Base-by-base conservation (phyloP, 2,888 invertebrate genomes). In the Crioceris asparagi region DNA sequence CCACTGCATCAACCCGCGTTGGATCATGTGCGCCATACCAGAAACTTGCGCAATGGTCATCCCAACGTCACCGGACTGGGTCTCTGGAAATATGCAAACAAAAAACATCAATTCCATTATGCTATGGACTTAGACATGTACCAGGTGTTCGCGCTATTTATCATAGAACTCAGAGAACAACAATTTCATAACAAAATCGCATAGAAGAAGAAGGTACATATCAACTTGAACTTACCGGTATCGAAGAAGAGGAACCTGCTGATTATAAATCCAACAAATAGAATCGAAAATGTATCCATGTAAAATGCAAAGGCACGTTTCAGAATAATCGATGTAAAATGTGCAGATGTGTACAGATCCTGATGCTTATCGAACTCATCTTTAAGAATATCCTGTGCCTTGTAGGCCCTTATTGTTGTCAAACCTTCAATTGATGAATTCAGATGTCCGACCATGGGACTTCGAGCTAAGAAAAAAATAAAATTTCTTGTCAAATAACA, bases 1-100 rank as follows among this genome's bases (percentile, higher is more conserved):
- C 50, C 88, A 88, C 61, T 92, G 91, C 5, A 91, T 69, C 29
- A 75, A 66, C 3, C 68, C 71, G 70, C 70, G 73, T 54, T 74
- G 72, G 49, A 75, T 47, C 60, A 66, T 62, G n/a, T 81, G 80
- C 0, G 83, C 82, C 42, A 86, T 69, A 2, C 54, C 49, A 15
- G 66, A 56, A 3, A 64, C 58, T 53, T 70, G 69, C 0, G 68
- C 66, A 16, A 71, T 60, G 4, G 68, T 64, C 18, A 71, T 48
- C 12, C 70, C 71, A 1, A 69, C 68, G 41, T 67, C 61, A 4
- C 69, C 56, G 18, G 53, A 49, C 8, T 41, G 33, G 16, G 50
- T 41, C 74, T 88, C 54, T 53, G 25, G 11, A 52, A 49, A 17
- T 12, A 29, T 6, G 12, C n/a, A 25, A 25, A 4, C n/a, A 25